Evolutionary conservation across 2,888 invertebrate species (phyloP).

Genomic region (Phragmatobia fuliginosa): DNA sequence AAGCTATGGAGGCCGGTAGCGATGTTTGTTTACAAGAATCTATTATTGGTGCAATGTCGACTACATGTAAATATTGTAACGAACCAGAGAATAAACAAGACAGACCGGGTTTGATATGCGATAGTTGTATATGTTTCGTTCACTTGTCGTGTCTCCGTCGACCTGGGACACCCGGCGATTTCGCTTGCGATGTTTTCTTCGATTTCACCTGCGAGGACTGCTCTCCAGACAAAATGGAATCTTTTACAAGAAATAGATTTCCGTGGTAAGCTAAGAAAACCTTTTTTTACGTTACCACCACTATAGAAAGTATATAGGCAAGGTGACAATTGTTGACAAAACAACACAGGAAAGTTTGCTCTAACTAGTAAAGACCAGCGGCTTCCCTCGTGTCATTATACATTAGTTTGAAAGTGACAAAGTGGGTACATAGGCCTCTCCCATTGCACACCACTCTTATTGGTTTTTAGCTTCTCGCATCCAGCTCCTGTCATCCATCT

Average conservation of each 20-base stretch:
- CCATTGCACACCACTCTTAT: too few species aligned
- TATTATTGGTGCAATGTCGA: slow-evolving; percentile 32
- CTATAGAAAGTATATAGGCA: background rate
- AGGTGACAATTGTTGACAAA: background rate
- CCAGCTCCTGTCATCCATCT: too few species aligned
- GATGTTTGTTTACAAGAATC: slow-evolving; percentile 41
- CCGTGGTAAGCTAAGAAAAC: slow-evolving; percentile 86
- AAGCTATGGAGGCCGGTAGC: slow-evolving; percentile 34
- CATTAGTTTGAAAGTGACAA: too few species aligned
- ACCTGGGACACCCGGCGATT: slow-evolving; percentile 90
- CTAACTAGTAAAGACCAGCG: too few species aligned
- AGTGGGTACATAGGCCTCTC: too few species aligned
- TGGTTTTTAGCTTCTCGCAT: too few species aligned
- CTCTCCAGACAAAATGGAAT: slow-evolving; percentile 84
- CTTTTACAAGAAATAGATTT: slow-evolving; percentile 88
- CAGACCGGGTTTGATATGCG: slow-evolving; percentile 88
- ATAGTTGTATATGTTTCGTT: slow-evolving; percentile 86
- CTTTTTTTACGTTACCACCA: background rate
- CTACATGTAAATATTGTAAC: slow-evolving; percentile 87
- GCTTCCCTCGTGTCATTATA: too few species aligned
- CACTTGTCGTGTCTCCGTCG: slow-evolving; percentile 89
- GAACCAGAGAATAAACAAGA: slow-evolving; percentile 83
- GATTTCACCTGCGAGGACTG: slow-evolving; percentile 90
- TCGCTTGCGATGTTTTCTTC: slow-evolving; percentile 92
- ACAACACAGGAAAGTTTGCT: too few species aligned